Conservation (phyloP, 2,113 vertebrate genomes). For the Atherinomorus stipes region DNA sequence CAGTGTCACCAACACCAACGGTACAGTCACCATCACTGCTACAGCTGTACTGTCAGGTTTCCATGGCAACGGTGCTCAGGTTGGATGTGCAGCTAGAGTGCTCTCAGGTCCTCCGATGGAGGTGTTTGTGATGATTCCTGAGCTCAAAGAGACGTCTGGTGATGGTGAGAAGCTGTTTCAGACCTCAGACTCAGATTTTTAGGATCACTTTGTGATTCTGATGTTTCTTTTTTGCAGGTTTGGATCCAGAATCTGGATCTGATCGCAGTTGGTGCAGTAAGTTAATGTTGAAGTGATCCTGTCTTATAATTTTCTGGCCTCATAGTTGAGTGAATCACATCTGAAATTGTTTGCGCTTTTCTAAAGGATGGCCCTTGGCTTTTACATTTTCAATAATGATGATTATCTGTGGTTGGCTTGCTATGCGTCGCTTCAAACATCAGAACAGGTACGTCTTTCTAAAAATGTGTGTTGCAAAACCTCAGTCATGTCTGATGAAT, state of each 20-base stretch:
- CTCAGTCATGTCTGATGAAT: no score
- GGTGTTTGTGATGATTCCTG: background rate
- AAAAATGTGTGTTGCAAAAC: no score
- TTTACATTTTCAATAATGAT: no score
- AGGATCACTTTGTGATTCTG: background rate
- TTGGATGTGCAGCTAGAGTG: constrained; percentile 35
- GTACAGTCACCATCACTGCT: constrained; percentile 40
- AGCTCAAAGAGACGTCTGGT: background rate
- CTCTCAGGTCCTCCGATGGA: constrained; percentile 9
- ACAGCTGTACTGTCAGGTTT: constrained; percentile 20
- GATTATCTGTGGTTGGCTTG: background rate
- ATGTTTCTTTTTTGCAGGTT: background rate
- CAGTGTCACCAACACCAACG: constrained; percentile 27
- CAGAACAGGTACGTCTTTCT: no score
- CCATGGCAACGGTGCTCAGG: background rate
- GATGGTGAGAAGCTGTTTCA: constrained; percentile 29
- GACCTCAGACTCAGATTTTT: background rate
- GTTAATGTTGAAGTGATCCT: no score
- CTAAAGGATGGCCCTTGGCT: background rate
- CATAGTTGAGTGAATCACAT: background rate
- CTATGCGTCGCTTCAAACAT: no score
- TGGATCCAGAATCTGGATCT: background rate
- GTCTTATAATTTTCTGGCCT: background rate
- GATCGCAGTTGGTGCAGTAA: background rate
- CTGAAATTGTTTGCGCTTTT: background rate